Conservation (phyloP, 2,113 vertebrate species). For the Lamprologus callipterus region DNA sequence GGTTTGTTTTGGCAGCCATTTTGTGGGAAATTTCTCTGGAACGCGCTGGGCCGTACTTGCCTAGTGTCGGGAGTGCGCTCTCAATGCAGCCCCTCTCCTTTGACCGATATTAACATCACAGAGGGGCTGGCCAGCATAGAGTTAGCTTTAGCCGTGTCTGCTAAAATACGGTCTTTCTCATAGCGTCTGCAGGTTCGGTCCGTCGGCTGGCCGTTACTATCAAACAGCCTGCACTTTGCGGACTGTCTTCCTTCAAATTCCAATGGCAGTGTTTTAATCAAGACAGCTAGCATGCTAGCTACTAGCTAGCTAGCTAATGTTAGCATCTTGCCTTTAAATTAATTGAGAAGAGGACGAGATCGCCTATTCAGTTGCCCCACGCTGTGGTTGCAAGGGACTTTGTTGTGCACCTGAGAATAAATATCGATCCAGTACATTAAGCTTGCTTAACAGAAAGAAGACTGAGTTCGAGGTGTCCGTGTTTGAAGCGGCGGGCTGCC, state of each 20-base stretch:
- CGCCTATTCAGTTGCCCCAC: not conserved
- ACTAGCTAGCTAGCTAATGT: conserved; percentile 48
- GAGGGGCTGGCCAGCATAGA: conserved; percentile 48
- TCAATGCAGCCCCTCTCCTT: conserved; percentile 64
- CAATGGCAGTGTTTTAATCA: conserved; percentile 52
- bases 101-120: conserved; percentile 54
- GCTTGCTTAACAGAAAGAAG: not conserved
- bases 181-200: not conserved
- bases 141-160: conserved; percentile 50
- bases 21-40: conserved; percentile 65
- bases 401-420: not conserved
- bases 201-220: not conserved
- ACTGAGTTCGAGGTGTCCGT: not conserved
- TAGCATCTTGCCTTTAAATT: conserved; percentile 38
- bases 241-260: conserved; percentile 40
- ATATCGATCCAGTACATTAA: not conserved
- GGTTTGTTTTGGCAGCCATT: conserved; percentile 77
- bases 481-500: conserved; percentile 38
- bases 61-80: conserved; percentile 58
- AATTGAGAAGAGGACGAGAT: not conserved
- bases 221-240: conserved; percentile 3
- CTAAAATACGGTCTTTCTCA: conserved; percentile 18
- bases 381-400: not conserved
- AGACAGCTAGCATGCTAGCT: conserved; percentile 54
- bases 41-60: conserved; percentile 50